Base-by-base conservation (phyloP, 2,888 invertebrate genomes). In the Caenorhabditis parvicauda region DNA sequence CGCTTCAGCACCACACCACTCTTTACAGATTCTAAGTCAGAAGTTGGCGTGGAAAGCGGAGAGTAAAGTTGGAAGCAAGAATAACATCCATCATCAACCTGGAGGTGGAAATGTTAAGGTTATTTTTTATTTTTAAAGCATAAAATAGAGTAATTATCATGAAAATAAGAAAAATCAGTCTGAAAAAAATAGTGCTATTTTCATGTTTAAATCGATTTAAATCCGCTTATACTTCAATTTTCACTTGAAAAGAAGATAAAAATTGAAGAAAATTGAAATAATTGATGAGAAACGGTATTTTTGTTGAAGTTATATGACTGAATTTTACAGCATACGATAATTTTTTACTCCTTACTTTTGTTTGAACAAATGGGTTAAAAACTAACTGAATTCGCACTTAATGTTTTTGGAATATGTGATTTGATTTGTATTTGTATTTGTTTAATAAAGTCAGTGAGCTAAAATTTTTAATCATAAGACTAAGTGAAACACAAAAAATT, bases 11-110 rank as follows among this genome's bases (percentile, higher is more conserved):
- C n/a, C n/a, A n/a, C n/a, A n/a, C n/a, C n/a, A n/a, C n/a, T n/a
- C n/a, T n/a, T 65, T 67, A 32, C 64, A 70, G 68, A 67, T 71
- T 37, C 28, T 64, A 24, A 54, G 38, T 32, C 64, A 71, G 50
- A 69, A 67, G 50, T 19, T 69, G 27, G 59, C 65, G 24, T 67
- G 66, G 68, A 60, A 53, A n/a, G 68, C 68, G 25, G 88, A 89
- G 54, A 88, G 92, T 3, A 89, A 89, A 83, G 90, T 94, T 80
- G 90, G 91, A 49, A 91, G 92, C 48, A 90, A 91, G 83, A 92
- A 92, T 81, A 91, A 93, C 58, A 72, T 77, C 14, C 87, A 87
- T 65, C 92, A 94, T 77, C 84, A 86, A 59, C 90, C 93, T 0
- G 89, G 89, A 77, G 91, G 92, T 68, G 91, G 93, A 37, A 89